Base-by-base conservation (phyloP, 1,140 invertebrate species). In the Zaprionus nigranus region DNA sequence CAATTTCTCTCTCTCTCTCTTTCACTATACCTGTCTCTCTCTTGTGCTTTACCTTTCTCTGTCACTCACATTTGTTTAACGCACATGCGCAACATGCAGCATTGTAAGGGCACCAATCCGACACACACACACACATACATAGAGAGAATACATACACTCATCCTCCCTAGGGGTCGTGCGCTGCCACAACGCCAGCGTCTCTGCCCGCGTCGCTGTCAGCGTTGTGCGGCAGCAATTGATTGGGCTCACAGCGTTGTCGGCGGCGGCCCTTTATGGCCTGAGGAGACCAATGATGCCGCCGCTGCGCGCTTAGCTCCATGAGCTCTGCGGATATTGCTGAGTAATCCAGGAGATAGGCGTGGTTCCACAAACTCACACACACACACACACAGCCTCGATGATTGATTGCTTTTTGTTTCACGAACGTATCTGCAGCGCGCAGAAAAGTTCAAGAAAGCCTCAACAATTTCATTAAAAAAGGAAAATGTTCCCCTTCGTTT, bases 301-400 rank as follows among this genome's bases (percentile, higher is more conserved):
- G 82, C 85, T 51, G 11, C n/a, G 46, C 46, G 15, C 38, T 51
- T 12, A 51, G 46, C 46, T 51, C 20, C 90, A 90, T 82, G 59
- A 30, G 51, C 46, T 65, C 65, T 60, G 30, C 34, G 38, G 73
- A 82, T 90, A 86, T 57, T 92, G 90, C 90, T 92, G 90, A 92
- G 72, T 92, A 92, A 92, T 91, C 80, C 90, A 90, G 82, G 90
- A 92, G 90, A 91, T 90, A 92, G 90, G 90, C 90, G 90, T 92
- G 90, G 90, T 90, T 83, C 90, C 78, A 67, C 64, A 73, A 61
- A 82, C 71, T 75, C 70, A 82, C 65, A 66, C 28, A 62, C 40
- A n/a, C 40, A 28, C 54, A 78, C 30, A 69, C 54, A 40, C 17
- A 56, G 26, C 76, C 40, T 54, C 59, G 86, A 92, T 92, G 90